Percentiles rank a stretch among this genome's conserved stretches.
phyloP scores from a whole-genome alignment of 2,797 vertebrate species.

The Alectoris magna region DNA sequence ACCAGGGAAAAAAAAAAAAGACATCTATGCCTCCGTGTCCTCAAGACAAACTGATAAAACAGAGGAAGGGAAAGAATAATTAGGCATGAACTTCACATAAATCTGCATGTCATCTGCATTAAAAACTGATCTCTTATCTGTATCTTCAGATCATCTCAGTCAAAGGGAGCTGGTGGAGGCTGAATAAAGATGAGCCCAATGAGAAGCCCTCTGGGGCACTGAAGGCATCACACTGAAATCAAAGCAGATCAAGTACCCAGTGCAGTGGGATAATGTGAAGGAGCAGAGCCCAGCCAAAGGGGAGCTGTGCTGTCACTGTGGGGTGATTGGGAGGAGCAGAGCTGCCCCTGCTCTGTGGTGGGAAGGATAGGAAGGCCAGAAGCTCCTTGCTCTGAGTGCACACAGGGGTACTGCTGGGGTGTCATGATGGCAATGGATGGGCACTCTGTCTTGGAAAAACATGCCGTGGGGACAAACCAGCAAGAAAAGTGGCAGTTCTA shows the following conservation, averaged over 20 bases:
- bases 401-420: accelerated
- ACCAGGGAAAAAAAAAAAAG: neutral
- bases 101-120: conserved; percentile 61
- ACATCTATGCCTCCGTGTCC: neutral
- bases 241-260: accelerated
- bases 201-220: neutral
- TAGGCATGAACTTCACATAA: conserved; percentile 35
- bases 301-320: accelerated
- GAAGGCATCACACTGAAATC: neutral
- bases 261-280: accelerated
- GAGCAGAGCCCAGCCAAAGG: neutral
- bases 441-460: neutral
- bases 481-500: neutral
- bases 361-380: neutral
- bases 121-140: neutral
- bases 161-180: neutral
- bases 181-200: neutral
- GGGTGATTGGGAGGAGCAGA: neutral
- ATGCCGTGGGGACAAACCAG: neutral
- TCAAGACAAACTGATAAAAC: conserved; percentile 38
- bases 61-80: conserved; percentile 29
- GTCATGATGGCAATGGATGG: neutral
- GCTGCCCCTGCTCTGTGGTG: neutral
- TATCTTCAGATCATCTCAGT: neutral
- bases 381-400: neutral